phyloP scores from a whole-genome alignment of 1,140 invertebrate genomes.

The Philopotamus ludificatus region DNA sequence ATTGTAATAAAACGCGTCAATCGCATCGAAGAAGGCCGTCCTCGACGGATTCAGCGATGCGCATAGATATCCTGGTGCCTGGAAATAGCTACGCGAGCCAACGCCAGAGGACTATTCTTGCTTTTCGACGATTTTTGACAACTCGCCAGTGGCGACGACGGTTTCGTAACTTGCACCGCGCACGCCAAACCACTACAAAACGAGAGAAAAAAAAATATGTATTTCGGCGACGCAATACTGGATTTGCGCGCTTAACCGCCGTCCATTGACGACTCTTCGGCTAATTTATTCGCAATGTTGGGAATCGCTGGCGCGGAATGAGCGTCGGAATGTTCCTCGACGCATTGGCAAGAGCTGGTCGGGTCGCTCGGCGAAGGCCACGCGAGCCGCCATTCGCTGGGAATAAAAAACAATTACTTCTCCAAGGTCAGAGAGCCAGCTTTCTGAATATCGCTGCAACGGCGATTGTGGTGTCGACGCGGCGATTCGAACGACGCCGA shows the following conservation, averaged over 20 bases:
- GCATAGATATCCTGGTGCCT: not conserved
- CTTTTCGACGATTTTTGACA: slow-evolving; percentile 34
- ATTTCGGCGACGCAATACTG: not conserved
- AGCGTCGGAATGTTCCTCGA: slow-evolving; percentile 5
- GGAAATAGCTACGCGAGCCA: slow-evolving; percentile 24
- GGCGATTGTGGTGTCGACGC: not conserved
- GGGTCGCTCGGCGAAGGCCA: slow-evolving; percentile 16
- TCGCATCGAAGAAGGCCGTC: not conserved
- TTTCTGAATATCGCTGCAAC: slow-evolving; percentile 14
- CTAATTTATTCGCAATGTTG: no score
- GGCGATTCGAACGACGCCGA: not conserved
- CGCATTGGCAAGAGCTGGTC: slow-evolving; percentile 17
- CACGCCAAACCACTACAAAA: not conserved
- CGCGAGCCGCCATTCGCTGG: slow-evolving; percentile 30
- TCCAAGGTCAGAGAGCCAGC: slow-evolving; percentile 28
- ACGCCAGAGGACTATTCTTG: no score
- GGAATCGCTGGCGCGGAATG: no score
- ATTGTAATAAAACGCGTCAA: slow-evolving; percentile 1
- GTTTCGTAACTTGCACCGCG: slow-evolving; percentile 15
- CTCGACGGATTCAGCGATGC: not conserved
- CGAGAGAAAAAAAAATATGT: not conserved
- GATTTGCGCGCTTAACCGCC: no score
- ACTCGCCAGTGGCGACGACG: slow-evolving; percentile 21
- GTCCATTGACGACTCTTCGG: no score
- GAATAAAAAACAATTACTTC: slow-evolving; percentile 39